Evolutionary conservation across 2,113 vertebrate genomes (phyloP), one percentile per base, ranked within the genome.

Genomic region (Neodontobutis hainanensis): DNA sequence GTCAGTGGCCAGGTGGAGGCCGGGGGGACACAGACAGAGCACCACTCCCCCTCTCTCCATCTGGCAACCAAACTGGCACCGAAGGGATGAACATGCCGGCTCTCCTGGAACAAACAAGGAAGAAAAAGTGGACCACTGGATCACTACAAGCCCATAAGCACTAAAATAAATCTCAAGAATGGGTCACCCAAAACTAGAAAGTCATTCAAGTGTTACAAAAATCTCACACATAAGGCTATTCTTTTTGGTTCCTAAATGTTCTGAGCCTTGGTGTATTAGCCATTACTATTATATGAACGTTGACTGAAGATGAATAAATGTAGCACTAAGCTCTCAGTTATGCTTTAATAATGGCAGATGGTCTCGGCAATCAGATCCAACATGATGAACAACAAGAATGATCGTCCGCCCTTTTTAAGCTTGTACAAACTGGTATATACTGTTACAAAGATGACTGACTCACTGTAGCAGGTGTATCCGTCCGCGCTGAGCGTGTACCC

Each of bases 31-130:
- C 64, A 87, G 65, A 58, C 89, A 91, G 59, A 15, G 57, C 59
- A 69, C 47, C 1, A 10, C 78, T 66, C 81, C 85, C 70, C 58
- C 70, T 44, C 50, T 61, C 48, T 83, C 82, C 78, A 86, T 76
- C 80, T 88, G 90, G 87, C 88, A 91, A 32, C 81, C 89, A 65
- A 88, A 88, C 82, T 91, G 90, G 81, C 88, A 92, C 15, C 69
- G 85, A 36, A 68, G 51, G 11, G 68, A 74, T 57, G 66, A 86
- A 83, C 91, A 90, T 56, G 78, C 60, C 14, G 80, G 61, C 55
- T 88, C 69, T 85, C 64, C 89, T 92, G 77, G 63, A 89, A 80
- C 55, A 85, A 11, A 83, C 58, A 65, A 52, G 47, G 56, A 76
- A 82, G 85, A 40, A 77, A 68, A 70, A 60, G 67, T 56, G 11